These are phyloP conservation scores for Drosophila ambigua DNA, from an alignment of 1,140 invertebrate species.

Conservation along the genomic window DNA sequence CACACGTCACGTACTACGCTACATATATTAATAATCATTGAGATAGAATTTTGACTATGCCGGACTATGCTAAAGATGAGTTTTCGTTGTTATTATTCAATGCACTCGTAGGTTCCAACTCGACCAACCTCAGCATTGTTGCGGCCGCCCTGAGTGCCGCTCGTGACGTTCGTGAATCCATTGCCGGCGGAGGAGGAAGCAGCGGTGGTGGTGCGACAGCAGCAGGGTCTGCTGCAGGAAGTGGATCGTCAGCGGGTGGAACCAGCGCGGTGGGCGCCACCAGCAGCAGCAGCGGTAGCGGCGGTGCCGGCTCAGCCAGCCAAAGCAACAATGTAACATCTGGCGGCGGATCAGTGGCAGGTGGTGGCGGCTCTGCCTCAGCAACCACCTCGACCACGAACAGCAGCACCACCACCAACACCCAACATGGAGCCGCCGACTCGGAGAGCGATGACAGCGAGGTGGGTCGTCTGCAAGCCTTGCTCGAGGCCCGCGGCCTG, in stretches of 20 bases:
- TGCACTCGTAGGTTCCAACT: slow-evolving; percentile 51
- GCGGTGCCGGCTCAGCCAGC: slow-evolving; percentile 56
- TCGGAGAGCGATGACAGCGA: slow-evolving; percentile 93
- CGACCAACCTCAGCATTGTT: slow-evolving; percentile 71
- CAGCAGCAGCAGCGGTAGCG: slow-evolving; percentile 54
- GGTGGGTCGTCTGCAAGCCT: slow-evolving; percentile 93
- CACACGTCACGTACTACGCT: no score
- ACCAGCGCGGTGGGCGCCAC: slow-evolving; percentile 71
- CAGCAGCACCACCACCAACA: slow-evolving; percentile 19
- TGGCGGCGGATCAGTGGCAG: slow-evolving; percentile 27
- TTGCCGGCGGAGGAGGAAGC: slow-evolving; percentile 27
- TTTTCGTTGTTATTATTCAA: slow-evolving; percentile 21
- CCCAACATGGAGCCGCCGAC: slow-evolving; percentile 70
- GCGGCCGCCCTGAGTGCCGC: slow-evolving; percentile 67
- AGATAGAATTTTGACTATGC: slow-evolving; percentile 10
- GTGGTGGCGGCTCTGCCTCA: slow-evolving; percentile 26
- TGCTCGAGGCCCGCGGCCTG: slow-evolving; percentile 96
- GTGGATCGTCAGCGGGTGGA: slow-evolving; percentile 24
- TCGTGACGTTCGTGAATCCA: slow-evolving; percentile 49
- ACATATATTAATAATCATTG: no score
- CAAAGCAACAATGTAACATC: slow-evolving; percentile 58
- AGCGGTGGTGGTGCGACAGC: slow-evolving; percentile 10
- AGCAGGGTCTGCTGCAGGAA: slow-evolving; percentile 11
- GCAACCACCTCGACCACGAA: slow-evolving; percentile 13
- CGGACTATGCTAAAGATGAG: slow-evolving; percentile 32